Evolutionary conservation across 1,140 invertebrate species (phyloP).

Genomic region (Leptinotarsa defecta): DNA sequence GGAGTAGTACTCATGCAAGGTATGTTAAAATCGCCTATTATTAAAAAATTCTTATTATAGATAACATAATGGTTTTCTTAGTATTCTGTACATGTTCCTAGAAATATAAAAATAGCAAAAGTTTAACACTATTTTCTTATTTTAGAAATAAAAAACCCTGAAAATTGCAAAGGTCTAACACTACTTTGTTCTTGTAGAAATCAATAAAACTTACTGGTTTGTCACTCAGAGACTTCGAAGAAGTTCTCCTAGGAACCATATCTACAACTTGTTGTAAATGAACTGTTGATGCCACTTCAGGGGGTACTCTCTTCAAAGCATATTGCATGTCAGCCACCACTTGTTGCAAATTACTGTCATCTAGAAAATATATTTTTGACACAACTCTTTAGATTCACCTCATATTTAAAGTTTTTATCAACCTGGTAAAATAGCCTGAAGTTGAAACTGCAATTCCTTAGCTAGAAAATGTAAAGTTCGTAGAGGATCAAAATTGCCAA

Average conservation of each 20-base stretch:
- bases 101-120: no score
- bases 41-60: no score
- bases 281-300: conserved; percentile 47
- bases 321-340: conserved; percentile 51
- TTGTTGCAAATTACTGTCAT: conserved; percentile 47
- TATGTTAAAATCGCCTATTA: no score
- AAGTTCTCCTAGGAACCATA: conserved; percentile 24
- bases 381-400: background rate
- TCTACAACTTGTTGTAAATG: conserved; percentile 38
- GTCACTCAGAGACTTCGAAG: conserved; percentile 19
- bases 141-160: no score
- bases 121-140: no score
- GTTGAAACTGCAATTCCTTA: conserved; percentile 48
- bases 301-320: conserved; percentile 50
- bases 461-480: conserved; percentile 52
- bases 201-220: conserved; percentile 29
- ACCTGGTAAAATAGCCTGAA: conserved; percentile 43
- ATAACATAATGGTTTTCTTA: no score
- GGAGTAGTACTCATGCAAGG: no score
- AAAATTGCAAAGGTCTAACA: no score
- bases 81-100: no score
- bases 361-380: conserved; percentile 31
- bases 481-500: conserved; percentile 52
- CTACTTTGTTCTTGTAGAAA: no score
- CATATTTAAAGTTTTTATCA: conserved; percentile 17